Conservation (phyloP, 2,888 invertebrate species). For the Melitaea athalia region DNA sequence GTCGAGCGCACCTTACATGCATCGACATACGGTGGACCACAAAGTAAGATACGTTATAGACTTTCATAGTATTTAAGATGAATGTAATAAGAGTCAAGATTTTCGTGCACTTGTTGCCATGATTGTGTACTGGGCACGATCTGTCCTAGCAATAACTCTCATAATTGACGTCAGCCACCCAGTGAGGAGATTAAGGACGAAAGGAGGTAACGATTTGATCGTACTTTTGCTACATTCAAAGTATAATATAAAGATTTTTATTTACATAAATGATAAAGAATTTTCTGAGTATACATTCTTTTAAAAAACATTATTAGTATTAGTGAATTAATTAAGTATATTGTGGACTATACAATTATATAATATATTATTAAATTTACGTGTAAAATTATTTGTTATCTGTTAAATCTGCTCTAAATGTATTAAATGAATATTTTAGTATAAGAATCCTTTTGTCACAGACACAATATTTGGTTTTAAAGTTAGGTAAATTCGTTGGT, state of each 20-base stretch:
- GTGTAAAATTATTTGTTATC: too few species aligned
- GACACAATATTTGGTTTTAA: too few species aligned
- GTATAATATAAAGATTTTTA: not conserved
- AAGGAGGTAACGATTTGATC: constrained; percentile 26
- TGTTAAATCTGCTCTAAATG: too few species aligned
- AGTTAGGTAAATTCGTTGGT: not conserved
- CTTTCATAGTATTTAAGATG: constrained; percentile 23
- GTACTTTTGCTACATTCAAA: not conserved
- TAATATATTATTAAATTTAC: too few species aligned
- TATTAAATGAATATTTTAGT: too few species aligned
- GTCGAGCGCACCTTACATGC: constrained; percentile 56
- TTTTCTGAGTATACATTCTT: too few species aligned
- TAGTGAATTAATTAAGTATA: too few species aligned
- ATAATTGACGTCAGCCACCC: constrained; percentile 79
- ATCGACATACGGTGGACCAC: constrained; percentile 40
- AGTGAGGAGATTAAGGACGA: constrained; percentile 40
- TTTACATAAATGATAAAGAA: not conserved
- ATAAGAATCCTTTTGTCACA: too few species aligned
- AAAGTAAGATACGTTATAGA: not conserved
- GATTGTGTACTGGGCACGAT: constrained; percentile 60
- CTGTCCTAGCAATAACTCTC: constrained; percentile 74
- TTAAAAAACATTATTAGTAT: too few species aligned
- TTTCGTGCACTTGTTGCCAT: constrained; percentile 21
- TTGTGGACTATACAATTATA: too few species aligned
- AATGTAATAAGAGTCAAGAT: constrained; percentile 27